A percentile compares a stretch with the other conserved stretches of the same genome.
Evolutionary conservation across 2,888 invertebrate species (phyloP).

Genomic region (Podabrus alpinus): DNA sequence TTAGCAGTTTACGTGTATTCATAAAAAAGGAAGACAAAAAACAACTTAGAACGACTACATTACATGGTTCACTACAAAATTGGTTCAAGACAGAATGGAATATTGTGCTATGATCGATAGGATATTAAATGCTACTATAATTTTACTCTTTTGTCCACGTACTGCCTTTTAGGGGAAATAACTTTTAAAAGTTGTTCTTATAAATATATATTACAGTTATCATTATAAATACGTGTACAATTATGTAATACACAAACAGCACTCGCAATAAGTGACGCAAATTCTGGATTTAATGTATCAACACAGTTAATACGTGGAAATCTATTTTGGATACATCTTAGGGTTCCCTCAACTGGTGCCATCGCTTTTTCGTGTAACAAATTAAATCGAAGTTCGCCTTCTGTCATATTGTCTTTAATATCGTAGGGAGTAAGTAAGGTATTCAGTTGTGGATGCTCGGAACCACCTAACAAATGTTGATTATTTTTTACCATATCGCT

Average conservation of each 20-base stretch:
- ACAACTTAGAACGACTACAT: too few species aligned
- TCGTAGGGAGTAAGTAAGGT: conserved; percentile 36
- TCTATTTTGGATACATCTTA: conserved; percentile 35
- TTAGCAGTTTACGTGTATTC: too few species aligned
- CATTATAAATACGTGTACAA: conserved; percentile 37
- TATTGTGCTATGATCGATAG: too few species aligned
- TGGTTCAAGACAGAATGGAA: too few species aligned
- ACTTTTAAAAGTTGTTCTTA: background rate
- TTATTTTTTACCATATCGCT: conserved; percentile 29
- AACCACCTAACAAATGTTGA: conserved; percentile 36
- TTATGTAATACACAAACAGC: conserved; percentile 38
- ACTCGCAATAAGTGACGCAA: conserved; percentile 35
- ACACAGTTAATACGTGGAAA: conserved; percentile 36
- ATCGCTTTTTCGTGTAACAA: conserved; percentile 34
- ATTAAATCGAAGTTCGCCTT: conserved; percentile 34
- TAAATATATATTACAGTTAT: conserved; percentile 30
- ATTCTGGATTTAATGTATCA: conserved; percentile 31
- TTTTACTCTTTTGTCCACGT: too few species aligned
- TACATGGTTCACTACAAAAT: too few species aligned
- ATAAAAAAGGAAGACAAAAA: too few species aligned
- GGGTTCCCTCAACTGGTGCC: conserved; percentile 36
- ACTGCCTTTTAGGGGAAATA: too few species aligned
- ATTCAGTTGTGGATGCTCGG: conserved; percentile 36
- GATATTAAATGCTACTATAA: too few species aligned
- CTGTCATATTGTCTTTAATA: conserved; percentile 11